Conservation (phyloP, 35 echinoderm and acorn worm species). For the Heliocidaris tuberculata region DNA sequence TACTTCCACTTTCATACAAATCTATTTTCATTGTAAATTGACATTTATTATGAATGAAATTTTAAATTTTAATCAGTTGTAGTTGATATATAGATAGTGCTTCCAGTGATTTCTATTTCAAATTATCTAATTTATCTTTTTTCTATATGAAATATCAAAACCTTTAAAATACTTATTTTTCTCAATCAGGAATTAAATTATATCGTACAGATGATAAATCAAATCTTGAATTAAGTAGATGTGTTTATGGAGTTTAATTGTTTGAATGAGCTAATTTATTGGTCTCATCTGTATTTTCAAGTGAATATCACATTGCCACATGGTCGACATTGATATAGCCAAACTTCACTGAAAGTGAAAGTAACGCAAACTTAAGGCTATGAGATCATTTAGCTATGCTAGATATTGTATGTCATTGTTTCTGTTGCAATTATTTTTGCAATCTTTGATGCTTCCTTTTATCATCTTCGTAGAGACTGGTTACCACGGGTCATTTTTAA, state of each 20-base stretch:
- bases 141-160: background rate
- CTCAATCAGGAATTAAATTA: background rate
- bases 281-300: background rate
- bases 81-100: background rate
- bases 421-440: background rate
- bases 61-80: background rate
- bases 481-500: background rate
- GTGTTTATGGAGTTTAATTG: background rate
- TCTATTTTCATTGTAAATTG: background rate
- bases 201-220: background rate
- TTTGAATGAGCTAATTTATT: background rate
- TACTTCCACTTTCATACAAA: slow-evolving; percentile 11
- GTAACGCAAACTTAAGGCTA: background rate
- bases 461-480: background rate
- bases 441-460: background rate
- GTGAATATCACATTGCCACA: background rate
- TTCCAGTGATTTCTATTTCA: background rate
- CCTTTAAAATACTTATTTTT: background rate
- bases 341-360: background rate
- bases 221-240: background rate
- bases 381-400: background rate
- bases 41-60: background rate
- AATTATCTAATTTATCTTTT: background rate
- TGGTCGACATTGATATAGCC: background rate
- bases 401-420: background rate